phyloP scores from a whole-genome alignment of 2,113 vertebrate genomes.

The Alethe diademata region DNA sequence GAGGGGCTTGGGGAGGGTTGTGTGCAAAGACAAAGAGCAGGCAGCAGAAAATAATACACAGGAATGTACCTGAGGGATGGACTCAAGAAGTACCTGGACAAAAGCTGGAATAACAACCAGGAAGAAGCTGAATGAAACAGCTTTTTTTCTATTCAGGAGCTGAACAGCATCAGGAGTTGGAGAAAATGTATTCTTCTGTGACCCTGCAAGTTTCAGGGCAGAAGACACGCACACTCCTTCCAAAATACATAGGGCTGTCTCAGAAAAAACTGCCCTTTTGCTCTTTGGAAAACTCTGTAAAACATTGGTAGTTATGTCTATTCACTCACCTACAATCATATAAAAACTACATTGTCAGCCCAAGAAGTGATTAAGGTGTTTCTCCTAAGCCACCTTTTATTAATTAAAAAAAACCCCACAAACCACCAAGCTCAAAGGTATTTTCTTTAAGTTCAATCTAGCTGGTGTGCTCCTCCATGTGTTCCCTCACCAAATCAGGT shows the following conservation, averaged over 20 bases:
- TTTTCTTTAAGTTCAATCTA: neutral
- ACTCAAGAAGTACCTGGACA: neutral
- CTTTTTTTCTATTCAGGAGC: neutral
- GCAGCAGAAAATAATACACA: neutral
- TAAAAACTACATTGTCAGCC: neutral
- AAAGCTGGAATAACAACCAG: neutral
- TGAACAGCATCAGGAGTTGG: neutral
- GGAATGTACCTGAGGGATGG: neutral
- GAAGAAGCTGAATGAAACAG: neutral
- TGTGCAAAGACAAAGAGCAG: neutral
- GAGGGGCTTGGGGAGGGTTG: neutral
- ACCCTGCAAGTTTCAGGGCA: neutral
- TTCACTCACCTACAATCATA: neutral
- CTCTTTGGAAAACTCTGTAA: neutral
- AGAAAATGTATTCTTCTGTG: neutral
- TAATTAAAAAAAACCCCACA: neutral
- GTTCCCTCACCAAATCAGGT: neutral
- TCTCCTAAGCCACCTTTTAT: neutral
- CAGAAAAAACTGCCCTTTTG: neutral
- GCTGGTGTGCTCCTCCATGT: accelerated
- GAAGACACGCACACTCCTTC: neutral
- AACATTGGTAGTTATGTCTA: neutral
- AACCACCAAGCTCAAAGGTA: neutral
- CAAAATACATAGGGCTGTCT: neutral
- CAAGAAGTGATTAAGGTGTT: neutral